A percentile compares a stretch with the other conserved stretches of the same genome.
Evolutionary conservation across 2,888 invertebrate species (phyloP).

Genomic region (Tetrapedia diversipes): DNA sequence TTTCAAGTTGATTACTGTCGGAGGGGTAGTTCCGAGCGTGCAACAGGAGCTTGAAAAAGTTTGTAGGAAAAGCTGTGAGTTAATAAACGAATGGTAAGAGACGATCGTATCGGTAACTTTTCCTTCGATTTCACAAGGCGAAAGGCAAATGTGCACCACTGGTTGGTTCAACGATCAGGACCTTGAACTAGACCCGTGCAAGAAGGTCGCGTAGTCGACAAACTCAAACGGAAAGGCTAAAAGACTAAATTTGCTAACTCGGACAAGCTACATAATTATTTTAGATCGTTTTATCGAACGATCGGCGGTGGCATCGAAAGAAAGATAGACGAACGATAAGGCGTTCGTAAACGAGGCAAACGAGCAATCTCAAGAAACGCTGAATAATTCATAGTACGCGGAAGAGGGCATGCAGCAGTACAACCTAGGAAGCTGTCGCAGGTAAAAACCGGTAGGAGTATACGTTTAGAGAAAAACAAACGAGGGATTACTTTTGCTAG

Average conservation of each 20-base stretch:
- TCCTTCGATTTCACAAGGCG: no score
- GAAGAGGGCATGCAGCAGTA: background rate
- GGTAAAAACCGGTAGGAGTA: background rate
- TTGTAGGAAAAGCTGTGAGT: background rate
- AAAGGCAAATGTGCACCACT: background rate
- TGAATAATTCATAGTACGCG: slow-evolving; percentile 29
- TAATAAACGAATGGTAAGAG: background rate
- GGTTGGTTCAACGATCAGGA: background rate
- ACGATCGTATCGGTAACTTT: background rate
- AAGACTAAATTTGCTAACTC: no score
- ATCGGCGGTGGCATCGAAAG: background rate
- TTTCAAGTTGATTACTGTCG: background rate
- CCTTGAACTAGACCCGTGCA: background rate
- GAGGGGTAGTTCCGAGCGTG: background rate
- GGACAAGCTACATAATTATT: no score
- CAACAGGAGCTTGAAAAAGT: no score
- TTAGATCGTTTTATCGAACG: background rate
- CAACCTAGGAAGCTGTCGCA: background rate
- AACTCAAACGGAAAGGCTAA: no score
- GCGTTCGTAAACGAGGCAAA: background rate
- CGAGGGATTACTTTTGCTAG: background rate
- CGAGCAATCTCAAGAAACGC: background rate
- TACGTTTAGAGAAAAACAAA: background rate
- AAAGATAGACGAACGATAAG: background rate
- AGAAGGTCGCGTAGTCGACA: no score